Percentiles rank a stretch among this genome's conserved stretches.
Conservation (phyloP, 2,797 vertebrate genomes). For the Chromis chromis region DNA sequence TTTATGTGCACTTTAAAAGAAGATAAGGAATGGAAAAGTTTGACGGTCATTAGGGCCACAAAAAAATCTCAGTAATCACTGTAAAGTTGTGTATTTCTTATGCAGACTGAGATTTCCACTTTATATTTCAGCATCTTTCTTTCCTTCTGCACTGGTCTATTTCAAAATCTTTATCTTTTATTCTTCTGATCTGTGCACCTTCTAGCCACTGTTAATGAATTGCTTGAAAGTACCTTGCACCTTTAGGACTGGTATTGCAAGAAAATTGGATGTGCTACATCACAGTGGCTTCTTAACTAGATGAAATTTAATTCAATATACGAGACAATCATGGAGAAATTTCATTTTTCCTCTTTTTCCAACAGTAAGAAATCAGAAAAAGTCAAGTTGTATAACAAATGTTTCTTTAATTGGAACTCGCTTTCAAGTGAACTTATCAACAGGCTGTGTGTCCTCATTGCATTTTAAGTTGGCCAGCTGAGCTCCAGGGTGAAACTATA, state of each 20-base stretch:
- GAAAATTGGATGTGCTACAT: neutral
- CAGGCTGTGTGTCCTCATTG: slow-evolving; percentile 38
- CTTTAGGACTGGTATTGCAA: neutral
- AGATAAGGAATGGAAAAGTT: neutral
- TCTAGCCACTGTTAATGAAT: neutral
- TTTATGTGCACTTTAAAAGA: slow-evolving; percentile 8
- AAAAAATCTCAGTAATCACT: neutral
- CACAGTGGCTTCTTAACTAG: neutral
- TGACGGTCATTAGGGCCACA: slow-evolving; percentile 4
- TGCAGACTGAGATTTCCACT: neutral
- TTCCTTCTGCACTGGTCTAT: no score
- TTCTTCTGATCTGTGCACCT: no score
- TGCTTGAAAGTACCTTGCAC: neutral
- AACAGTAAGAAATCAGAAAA: slow-evolving; percentile 4
- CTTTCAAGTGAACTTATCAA: slow-evolving; percentile 46
- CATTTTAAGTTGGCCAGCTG: slow-evolving; percentile 40
- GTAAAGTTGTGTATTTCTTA: no score
- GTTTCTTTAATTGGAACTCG: slow-evolving; percentile 31
- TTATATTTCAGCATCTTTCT: neutral
- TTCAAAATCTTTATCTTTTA: no score
- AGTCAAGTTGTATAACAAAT: slow-evolving; percentile 13
- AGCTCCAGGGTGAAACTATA: slow-evolving; percentile 54
- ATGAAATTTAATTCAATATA: neutral
- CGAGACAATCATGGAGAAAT: neutral
- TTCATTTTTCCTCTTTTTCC: slow-evolving; percentile 1